Conservation (phyloP, 2,797 vertebrate genomes). For the Sebastes ruberrimus region DNA sequence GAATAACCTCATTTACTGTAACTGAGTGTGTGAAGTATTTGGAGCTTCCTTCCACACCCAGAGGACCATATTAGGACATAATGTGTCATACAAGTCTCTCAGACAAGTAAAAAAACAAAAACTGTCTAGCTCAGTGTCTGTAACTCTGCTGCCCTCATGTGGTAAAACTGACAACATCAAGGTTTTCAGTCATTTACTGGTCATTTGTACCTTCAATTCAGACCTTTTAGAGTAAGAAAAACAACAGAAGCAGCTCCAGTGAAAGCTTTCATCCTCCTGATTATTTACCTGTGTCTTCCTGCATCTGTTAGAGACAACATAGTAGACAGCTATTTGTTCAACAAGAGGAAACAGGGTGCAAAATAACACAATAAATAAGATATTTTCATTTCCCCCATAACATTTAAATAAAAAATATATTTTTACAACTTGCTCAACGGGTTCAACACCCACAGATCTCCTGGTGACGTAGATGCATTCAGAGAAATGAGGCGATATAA, state of each 20-base stretch:
- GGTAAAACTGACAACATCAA: constrained; percentile 1
- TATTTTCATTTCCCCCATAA: not conserved
- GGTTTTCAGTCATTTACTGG: not conserved
- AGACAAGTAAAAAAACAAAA: not conserved
- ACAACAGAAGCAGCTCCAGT: not conserved
- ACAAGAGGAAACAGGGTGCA: not conserved
- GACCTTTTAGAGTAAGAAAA: not conserved
- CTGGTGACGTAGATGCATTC: not conserved
- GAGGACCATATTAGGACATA: constrained; percentile 18
- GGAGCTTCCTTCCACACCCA: not conserved
- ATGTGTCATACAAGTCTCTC: not conserved
- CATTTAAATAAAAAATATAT: not conserved
- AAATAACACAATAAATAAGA: not conserved
- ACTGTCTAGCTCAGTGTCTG: too few species aligned
- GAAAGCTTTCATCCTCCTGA: not conserved
- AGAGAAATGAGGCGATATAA: not conserved
- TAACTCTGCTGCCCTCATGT: constrained; percentile 52
- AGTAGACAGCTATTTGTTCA: not conserved
- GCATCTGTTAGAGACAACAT: not conserved
- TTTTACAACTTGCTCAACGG: not conserved
- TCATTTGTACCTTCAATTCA: not conserved
- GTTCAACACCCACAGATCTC: not conserved
- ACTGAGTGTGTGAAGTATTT: not conserved
- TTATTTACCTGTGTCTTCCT: not conserved
- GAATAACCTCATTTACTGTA: not conserved